A percentile compares a stretch with the other conserved stretches of the same genome.
Conservation (phyloP, 1,140 invertebrate species). For the Manduca sexta region DNA sequence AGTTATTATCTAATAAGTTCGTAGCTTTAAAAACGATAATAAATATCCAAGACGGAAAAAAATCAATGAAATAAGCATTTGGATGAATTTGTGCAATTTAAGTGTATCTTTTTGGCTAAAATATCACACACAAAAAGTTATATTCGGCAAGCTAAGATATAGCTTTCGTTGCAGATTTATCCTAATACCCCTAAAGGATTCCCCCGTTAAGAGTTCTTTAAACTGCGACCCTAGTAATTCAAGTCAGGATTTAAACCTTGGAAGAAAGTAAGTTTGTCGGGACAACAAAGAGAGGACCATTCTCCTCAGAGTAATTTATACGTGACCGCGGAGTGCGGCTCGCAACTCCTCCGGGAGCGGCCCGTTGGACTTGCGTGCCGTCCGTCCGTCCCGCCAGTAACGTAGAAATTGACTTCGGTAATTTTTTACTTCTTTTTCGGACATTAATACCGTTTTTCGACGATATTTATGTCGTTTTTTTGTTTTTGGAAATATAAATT, state of each 20-base stretch:
- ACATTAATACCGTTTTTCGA: background rate
- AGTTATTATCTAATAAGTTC: no score
- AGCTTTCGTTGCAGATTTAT: constrained; percentile 16
- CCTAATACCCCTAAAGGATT: constrained; percentile 23
- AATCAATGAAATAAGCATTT: no score
- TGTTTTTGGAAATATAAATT: no score
- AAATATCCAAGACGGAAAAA: no score
- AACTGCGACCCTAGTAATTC: constrained; percentile 41
- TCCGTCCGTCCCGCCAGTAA: constrained; percentile 14
- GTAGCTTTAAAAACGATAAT: no score
- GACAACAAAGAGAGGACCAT: constrained; percentile 51
- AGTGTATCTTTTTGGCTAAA: no score
- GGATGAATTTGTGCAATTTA: no score
- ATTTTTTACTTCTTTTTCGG: constrained; percentile 17
- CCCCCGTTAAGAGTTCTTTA: constrained; percentile 27
- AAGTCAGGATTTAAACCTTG: constrained; percentile 56
- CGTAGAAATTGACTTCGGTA: constrained; percentile 18
- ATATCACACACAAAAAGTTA: constrained; percentile 10
- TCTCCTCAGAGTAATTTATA: constrained; percentile 46
- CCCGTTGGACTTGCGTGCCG: constrained; percentile 23
- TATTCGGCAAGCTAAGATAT: no score
- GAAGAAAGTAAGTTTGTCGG: constrained; percentile 54
- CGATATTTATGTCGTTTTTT: no score
- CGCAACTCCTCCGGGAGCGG: constrained; percentile 33
- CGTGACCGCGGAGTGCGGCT: constrained; percentile 36